Percentiles rank a stretch among this genome's conserved stretches.
These are phyloP conservation scores for Sylvietta virens DNA, from an alignment of 2,113 vertebrate species.

Conservation along the genomic window DNA sequence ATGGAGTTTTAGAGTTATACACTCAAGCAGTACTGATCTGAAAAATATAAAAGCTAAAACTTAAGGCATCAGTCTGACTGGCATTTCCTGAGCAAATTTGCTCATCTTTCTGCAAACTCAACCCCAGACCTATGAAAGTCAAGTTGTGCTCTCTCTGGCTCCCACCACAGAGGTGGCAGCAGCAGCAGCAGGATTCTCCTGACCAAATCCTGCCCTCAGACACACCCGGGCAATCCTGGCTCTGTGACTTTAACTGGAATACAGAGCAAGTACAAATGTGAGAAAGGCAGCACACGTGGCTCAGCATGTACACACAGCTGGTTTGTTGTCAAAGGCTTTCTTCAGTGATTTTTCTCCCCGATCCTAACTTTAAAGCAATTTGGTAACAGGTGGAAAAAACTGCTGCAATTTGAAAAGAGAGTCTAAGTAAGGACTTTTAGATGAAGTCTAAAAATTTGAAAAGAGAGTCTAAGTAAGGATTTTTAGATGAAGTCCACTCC, in stretches of 20 bases:
- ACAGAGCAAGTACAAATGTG: background rate
- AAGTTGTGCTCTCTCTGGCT: background rate
- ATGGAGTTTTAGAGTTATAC: background rate
- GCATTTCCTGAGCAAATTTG: slow-evolving; percentile 15
- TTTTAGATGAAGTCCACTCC: background rate
- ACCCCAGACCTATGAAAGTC: background rate
- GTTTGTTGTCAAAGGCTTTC: background rate
- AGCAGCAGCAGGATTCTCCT: background rate
- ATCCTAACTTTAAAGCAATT: background rate
- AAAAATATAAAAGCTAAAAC: background rate
- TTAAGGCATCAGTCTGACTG: background rate
- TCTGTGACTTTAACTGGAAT: background rate
- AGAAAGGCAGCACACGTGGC: background rate
- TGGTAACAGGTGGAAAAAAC: background rate
- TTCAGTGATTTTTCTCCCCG: background rate
- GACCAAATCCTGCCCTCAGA: background rate
- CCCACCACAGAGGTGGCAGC: fast-evolving
- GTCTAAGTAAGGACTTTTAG: background rate
- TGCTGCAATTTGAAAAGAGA: background rate
- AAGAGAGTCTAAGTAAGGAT: background rate
- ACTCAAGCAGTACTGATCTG: background rate
- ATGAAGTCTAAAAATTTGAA: background rate
- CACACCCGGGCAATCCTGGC: background rate
- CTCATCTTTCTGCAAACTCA: slow-evolving; percentile 1
- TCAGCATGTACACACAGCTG: background rate